Conservation (phyloP, 2,113 vertebrate species). For the Coryphaenoides rupestris region DNA sequence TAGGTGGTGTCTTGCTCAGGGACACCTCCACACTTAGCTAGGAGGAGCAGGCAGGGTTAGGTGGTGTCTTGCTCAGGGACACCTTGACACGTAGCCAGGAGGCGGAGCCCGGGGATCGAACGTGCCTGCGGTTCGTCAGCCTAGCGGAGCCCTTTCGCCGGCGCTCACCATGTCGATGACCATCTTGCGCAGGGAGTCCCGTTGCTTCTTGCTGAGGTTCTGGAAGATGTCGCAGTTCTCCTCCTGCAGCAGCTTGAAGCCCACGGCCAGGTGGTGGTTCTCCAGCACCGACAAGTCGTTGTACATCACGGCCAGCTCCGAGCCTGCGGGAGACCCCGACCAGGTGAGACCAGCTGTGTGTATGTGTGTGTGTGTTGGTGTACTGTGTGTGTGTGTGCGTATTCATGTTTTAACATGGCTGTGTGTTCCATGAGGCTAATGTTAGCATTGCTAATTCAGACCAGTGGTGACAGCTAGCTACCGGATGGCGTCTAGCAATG, state of each 20-base stretch:
- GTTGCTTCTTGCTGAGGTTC: slow-evolving; percentile 85
- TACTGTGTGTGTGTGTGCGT: not conserved
- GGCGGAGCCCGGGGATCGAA: too few species aligned
- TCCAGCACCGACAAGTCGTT: slow-evolving; percentile 88
- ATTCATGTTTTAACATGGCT: not conserved
- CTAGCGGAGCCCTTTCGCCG: accelerated
- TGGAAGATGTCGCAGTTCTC: slow-evolving; percentile 92
- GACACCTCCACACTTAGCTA: too few species aligned
- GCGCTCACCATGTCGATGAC: slow-evolving; percentile 86
- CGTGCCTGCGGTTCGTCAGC: too few species aligned
- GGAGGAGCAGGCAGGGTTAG: too few species aligned
- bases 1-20: too few species aligned
- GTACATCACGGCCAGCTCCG: slow-evolving; percentile 90
- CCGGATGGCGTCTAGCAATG: too few species aligned
- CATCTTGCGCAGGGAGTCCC: slow-evolving; percentile 84
- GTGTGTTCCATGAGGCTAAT: not conserved
- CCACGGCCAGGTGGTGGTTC: slow-evolving; percentile 90
- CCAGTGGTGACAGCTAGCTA: too few species aligned
- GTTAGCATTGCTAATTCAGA: too few species aligned
- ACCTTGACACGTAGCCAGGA: too few species aligned
- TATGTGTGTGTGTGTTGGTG: not conserved
- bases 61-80: too few species aligned
- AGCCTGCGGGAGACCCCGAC: slow-evolving; percentile 73
- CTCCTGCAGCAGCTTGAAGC: slow-evolving; percentile 90
- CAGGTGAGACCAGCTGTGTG: too few species aligned